Conservation (phyloP, 2,888 invertebrate species). For the Cacoxenus indagator region DNA sequence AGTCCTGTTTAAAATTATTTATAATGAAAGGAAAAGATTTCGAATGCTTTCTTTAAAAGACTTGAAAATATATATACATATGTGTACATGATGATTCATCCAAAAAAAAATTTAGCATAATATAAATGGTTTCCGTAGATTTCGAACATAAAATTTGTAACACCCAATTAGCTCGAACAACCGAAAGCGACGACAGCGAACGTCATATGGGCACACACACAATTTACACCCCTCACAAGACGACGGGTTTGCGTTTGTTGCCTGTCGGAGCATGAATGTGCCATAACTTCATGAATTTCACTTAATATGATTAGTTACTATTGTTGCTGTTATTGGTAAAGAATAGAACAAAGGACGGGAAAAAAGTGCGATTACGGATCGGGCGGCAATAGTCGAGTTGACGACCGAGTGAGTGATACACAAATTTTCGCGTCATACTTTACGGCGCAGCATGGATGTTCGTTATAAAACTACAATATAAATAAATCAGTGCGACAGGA, state of each 20-base stretch:
- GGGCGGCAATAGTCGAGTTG: too few relatives aligned
- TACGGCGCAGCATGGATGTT: conserved; percentile 41
- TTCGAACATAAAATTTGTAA: conserved; percentile 65
- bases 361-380: too few relatives aligned
- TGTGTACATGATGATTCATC: background rate
- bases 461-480: background rate
- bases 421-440: conserved; percentile 62
- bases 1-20: too few relatives aligned
- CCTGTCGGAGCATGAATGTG: background rate
- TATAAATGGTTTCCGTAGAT: conserved; percentile 58
- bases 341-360: conserved; percentile 16
- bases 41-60: too few relatives aligned
- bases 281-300: conserved; percentile 53
- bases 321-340: background rate
- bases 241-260: background rate
- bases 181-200: conserved; percentile 38
- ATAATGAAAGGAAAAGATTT: too few relatives aligned
- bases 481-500: conserved; percentile 54
- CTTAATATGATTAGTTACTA: conserved; percentile 62
- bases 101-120: background rate
- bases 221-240: conserved; percentile 30
- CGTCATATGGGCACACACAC: conserved; percentile 37
- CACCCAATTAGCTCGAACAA: conserved; percentile 65
- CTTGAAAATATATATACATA: too few relatives aligned
- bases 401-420: conserved; percentile 37